Evolutionary conservation across 2,797 vertebrate species (phyloP).

Genomic region (Falco columbarius): DNA sequence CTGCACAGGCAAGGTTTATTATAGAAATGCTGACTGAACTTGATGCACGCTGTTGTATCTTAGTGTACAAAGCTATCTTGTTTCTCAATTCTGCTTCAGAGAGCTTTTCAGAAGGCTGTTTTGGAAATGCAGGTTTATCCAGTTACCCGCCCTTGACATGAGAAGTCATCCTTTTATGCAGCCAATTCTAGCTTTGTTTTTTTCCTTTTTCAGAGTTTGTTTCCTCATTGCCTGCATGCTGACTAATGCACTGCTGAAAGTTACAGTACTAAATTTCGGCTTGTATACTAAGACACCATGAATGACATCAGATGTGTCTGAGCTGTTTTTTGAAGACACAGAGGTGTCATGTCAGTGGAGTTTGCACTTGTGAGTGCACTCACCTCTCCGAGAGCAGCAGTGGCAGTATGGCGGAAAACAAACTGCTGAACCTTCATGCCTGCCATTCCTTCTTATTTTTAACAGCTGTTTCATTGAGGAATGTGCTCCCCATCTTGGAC

Average conservation of each 20-base stretch:
- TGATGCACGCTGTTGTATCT: neutral
- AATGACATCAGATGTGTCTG: neutral
- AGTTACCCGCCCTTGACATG: constrained; percentile 4
- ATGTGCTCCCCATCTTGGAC: neutral
- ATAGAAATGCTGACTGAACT: constrained; percentile 11
- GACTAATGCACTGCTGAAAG: neutral
- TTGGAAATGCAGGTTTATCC: constrained; percentile 70
- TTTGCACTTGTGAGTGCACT: neutral
- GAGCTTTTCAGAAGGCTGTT: constrained; percentile 27
- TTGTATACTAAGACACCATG: neutral
- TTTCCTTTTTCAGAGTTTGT: neutral
- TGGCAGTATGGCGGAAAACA: neutral
- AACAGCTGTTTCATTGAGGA: neutral
- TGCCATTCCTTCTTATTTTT: neutral
- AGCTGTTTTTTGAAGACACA: neutral
- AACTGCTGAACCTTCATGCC: neutral
- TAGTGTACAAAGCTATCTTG: constrained; percentile 15
- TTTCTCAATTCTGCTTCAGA: constrained; percentile 52
- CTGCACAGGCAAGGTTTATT: neutral
- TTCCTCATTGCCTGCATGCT: neutral
- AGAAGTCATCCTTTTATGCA: neutral
- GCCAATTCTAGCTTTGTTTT: neutral
- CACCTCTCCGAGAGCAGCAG: neutral
- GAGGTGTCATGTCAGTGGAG: neutral
- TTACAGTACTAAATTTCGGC: neutral